Base-by-base conservation (phyloP, 2,888 invertebrate genomes). In the Patella depressa region DNA sequence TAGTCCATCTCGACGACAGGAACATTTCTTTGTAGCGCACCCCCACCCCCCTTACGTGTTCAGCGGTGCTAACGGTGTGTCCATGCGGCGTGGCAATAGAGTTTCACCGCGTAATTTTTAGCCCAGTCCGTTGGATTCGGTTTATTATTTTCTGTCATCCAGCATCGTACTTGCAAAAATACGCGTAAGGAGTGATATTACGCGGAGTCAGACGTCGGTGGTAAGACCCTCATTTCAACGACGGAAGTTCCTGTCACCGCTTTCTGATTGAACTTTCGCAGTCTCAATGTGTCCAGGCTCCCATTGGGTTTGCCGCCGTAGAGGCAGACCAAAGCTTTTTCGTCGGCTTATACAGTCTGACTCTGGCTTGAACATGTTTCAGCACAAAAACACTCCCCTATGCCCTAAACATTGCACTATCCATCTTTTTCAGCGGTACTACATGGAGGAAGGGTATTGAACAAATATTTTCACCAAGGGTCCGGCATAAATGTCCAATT, bases 401-500 rank as follows among this genome's bases (percentile, higher is more conserved):
- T 53, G 5, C 34, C n/a, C 24, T 57, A 24, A 59, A 78, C 74
- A 2, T 69, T 57, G 15, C 53, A 7, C 76, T 54, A 53, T 54
- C 55, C 70, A 73, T 15, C 78, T 79, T 78, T 53, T 78, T 77
- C 54, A n/a, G n/a, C n/a, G n/a, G n/a, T n/a, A n/a, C n/a, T n/a
- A n/a, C n/a, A n/a, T n/a, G n/a, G n/a, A n/a, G n/a, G 76, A 55
- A 15, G 59, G 78, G 15, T 2, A 70, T 57, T 2, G 59, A 57
- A 53, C 81, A 80, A 4, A 77, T 72, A 14, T 14, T 79, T 65
- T 54, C 24, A 19, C 71, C 81, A 73, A 55, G 73, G 14, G 11
- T 3, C 14, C 2, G 9, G 15, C 34, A 2, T 19, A 70, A 0
- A 54, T 53, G 29, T 17, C n/a, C 5, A 34, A 77, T 72, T 71